Evolutionary conservation across 2,888 invertebrate genomes (phyloP), one percentile per base, ranked within the genome.

Genomic region (Netelia melanura): DNA sequence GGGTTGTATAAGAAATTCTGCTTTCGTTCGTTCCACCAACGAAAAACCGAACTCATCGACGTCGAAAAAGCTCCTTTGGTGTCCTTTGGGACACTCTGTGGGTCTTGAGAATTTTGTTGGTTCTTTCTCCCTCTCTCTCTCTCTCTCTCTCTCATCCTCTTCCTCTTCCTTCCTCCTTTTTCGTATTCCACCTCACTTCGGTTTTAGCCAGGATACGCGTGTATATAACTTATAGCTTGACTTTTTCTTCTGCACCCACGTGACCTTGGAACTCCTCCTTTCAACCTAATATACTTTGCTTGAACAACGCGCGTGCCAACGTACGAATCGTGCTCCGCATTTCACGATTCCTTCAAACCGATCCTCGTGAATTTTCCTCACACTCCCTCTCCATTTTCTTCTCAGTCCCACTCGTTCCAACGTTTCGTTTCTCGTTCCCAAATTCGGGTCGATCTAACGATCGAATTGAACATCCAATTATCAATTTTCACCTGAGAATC

Each of bases 121-220:
- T 67, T 5, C 23, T 52, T 72, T 70, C 58, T 62, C 80, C n/a
- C 54, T 25, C 58, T 68, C 67, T 64, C 52, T 56, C 78, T 65
- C 58, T 62, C 80, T 21, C 58, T 25, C 54, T 65, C 67, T 67
- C 52, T 5, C 21, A 21, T 21, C 21, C 21, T 38, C 71, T 52
- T 30, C 3, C 48, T 48, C 14, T 48, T 48, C 5, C 8, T 48
- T 48, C 14, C 14, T 14, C 14, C 48, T 0, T 14, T 48, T 14
- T 48, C 14, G 48, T 14, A 14, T 14, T 3, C 48, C 14, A 10
- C 14, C 48, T 48, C 48, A 14, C 11, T 48, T 48, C 48, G 14
- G 48, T 48, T 11, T 10, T 48, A 14, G 11, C 14, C 48, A 3
- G 48, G 48, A 48, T 48, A 48, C 14, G 14, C 14, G 14, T 48